Conservation (phyloP, 1,140 invertebrate species). For the Zaprionus kolodkinae region DNA sequence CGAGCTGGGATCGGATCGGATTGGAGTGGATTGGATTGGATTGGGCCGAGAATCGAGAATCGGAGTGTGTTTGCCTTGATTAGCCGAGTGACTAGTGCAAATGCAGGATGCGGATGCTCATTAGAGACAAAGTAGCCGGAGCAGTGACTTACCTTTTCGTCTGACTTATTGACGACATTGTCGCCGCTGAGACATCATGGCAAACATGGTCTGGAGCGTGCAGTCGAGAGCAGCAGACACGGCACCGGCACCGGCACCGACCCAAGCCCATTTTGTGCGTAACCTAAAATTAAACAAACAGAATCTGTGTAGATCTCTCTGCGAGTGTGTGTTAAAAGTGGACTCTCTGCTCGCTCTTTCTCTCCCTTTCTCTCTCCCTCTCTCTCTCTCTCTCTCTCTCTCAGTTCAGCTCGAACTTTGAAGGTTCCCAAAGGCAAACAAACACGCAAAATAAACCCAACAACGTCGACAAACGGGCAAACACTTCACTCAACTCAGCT, state of each 20-base stretch:
- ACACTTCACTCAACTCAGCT: constrained; percentile 54
- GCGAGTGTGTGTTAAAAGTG: constrained; percentile 29
- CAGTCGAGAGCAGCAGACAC: constrained; percentile 33
- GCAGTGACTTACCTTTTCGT: neutral
- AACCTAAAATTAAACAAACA: constrained; percentile 77
- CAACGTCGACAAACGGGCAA: constrained; percentile 52
- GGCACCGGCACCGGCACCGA: neutral
- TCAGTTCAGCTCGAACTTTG: constrained; percentile 14
- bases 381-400: no score
- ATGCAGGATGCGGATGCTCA: constrained; percentile 56
- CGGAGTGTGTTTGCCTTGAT: constrained; percentile 66
- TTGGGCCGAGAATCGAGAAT: neutral
- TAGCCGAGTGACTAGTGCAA: constrained; percentile 65
- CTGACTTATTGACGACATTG: constrained; percentile 5
- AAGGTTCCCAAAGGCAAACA: constrained; percentile 62
- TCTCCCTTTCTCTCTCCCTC: no score
- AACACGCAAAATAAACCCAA: constrained; percentile 71
- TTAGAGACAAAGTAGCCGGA: constrained; percentile 52
- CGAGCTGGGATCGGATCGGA: constrained; percentile 21
- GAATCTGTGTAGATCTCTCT: constrained; percentile 21
- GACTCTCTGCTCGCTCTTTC: constrained; percentile 58
- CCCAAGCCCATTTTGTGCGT: constrained; percentile 60
- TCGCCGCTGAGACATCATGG: constrained; percentile 34
- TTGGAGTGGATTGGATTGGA: constrained; percentile 19
- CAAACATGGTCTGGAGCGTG: constrained; percentile 46